Percentiles rank a stretch among this genome's conserved stretches.
Evolutionary conservation across 2,113 vertebrate species (phyloP).

Genomic region (Plecotus auritus): DNA sequence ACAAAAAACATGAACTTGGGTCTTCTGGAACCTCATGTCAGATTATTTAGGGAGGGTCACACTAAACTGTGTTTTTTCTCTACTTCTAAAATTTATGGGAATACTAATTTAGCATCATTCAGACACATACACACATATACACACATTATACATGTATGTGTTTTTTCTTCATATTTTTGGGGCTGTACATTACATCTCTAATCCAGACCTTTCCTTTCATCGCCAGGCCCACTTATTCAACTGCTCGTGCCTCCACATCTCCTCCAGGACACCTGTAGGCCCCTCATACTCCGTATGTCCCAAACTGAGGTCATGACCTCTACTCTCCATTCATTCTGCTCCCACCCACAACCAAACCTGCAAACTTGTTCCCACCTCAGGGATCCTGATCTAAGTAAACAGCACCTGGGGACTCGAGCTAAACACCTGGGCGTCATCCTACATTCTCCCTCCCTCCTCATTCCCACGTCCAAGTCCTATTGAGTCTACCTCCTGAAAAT

Average conservation of each 20-base stretch:
- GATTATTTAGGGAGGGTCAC: background rate
- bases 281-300: background rate
- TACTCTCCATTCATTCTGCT: background rate
- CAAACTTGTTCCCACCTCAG: background rate
- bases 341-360: background rate
- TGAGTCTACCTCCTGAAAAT: background rate
- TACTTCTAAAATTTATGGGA: background rate
- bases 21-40: background rate
- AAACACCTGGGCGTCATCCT: background rate
- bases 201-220: background rate
- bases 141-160: background rate
- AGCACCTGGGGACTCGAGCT: background rate
- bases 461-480: background rate
- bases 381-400: background rate
- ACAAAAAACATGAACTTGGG: background rate
- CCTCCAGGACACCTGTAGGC: background rate
- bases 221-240: background rate
- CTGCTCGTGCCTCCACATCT: background rate
- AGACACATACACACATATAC: background rate
- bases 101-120: background rate
- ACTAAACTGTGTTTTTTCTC: background rate
- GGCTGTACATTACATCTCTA: background rate
- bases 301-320: background rate
- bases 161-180: slow-evolving; percentile 19
- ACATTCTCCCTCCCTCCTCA: background rate